A percentile compares a stretch with the other conserved stretches of the same genome.
Evolutionary conservation across 2,113 vertebrate species (phyloP).

Genomic region (Pygoscelis antarcticus): DNA sequence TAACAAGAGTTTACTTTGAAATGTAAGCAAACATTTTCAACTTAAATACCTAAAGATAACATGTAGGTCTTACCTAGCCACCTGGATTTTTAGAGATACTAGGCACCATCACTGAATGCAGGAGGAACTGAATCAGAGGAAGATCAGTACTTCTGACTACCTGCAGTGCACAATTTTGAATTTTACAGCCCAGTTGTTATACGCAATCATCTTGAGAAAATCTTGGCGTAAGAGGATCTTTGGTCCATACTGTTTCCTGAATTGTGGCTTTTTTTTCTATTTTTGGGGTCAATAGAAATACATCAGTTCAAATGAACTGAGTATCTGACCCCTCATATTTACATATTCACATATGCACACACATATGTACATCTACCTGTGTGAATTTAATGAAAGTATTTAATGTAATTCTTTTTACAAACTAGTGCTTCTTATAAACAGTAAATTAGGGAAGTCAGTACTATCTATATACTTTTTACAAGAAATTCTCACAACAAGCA

Average conservation of each 20-base stretch:
- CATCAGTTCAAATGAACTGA: background rate
- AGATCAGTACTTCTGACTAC: background rate
- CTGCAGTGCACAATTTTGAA: background rate
- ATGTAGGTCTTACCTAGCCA: fast-evolving
- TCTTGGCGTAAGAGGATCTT: background rate
- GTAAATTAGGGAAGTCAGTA: background rate
- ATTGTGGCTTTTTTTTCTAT: background rate
- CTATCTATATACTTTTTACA: background rate
- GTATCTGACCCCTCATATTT: background rate
- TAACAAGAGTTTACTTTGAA: background rate
- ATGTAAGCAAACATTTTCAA: background rate
- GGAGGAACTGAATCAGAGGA: background rate
- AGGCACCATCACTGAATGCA: background rate
- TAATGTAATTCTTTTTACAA: background rate
- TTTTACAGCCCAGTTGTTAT: background rate
- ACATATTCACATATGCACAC: background rate
- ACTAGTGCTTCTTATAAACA: background rate
- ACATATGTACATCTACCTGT: background rate
- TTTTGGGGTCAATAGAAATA: background rate
- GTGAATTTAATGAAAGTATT: background rate
- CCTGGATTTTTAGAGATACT: background rate
- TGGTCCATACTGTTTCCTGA: background rate
- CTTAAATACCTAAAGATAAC: background rate
- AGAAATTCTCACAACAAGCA: background rate
- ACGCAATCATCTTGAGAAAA: background rate